A percentile compares a stretch with the other conserved stretches of the same genome.
phyloP scores from a whole-genome alignment of 1,140 invertebrate genomes.

The Littorina saxatilis region DNA sequence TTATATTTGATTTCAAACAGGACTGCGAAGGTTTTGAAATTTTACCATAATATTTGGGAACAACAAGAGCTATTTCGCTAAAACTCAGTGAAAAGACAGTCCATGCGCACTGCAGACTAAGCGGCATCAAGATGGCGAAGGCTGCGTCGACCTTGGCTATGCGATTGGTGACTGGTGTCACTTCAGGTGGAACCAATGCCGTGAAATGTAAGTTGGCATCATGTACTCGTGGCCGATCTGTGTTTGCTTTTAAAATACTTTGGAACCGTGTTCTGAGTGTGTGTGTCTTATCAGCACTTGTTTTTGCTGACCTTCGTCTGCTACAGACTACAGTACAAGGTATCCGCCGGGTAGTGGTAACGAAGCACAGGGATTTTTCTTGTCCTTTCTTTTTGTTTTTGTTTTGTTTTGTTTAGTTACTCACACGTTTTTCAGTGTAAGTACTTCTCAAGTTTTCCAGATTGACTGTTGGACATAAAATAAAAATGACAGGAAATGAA shows the following conservation, averaged over 20 bases:
- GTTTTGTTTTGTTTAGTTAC: not conserved
- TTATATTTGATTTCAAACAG: too few species aligned
- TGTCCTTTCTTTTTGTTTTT: not conserved
- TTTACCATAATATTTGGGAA: too few species aligned
- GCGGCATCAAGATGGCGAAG: constrained; percentile 29
- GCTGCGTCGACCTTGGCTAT: constrained; percentile 24
- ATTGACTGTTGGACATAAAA: not conserved
- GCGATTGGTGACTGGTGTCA: constrained; percentile 17
- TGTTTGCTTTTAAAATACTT: not conserved
- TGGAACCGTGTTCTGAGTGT: too few species aligned
- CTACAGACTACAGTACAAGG: too few species aligned
- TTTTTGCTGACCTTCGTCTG: not conserved
- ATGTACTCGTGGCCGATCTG: not conserved
- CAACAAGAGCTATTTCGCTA: too few species aligned
- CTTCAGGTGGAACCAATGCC: not conserved
- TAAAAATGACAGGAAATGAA: too few species aligned
- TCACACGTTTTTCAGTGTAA: not conserved
- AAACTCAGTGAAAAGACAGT: too few species aligned
- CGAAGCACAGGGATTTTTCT: too few species aligned
- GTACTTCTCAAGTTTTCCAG: not conserved
- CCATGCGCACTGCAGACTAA: too few species aligned
- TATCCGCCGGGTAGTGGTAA: too few species aligned
- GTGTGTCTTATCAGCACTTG: not conserved
- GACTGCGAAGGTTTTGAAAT: too few species aligned
- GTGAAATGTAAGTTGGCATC: constrained; percentile 11